A percentile compares a stretch with the other conserved stretches of the same genome.
Conservation (phyloP, 2,113 vertebrate species). For the Seriola dumerili region DNA sequence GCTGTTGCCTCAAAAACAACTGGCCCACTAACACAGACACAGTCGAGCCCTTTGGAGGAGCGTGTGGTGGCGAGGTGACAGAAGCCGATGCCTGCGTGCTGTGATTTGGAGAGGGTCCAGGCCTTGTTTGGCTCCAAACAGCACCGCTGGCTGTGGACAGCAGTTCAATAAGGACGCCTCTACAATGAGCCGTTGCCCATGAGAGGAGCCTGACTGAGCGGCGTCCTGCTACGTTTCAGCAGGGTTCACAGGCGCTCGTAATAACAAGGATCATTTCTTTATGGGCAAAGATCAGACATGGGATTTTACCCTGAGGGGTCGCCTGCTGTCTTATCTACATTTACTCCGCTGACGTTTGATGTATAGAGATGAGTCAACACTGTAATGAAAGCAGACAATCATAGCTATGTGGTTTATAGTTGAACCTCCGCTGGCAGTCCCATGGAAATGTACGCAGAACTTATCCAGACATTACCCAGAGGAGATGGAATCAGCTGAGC, state of each 20-base stretch:
- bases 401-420: background rate
- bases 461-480: too few relatives aligned
- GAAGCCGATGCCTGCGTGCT: conserved; percentile 7
- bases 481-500: too few relatives aligned
- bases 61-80: conserved; percentile 16
- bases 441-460: background rate
- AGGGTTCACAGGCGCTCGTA: background rate
- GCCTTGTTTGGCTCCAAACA: conserved; percentile 24
- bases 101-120: conserved; percentile 39
- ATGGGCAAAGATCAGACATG: background rate
- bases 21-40: conserved; percentile 24
- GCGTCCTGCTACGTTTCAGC: conserved; percentile 13
- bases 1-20: conserved; percentile 21
- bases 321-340: background rate
- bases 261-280: background rate
- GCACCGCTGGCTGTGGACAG: background rate
- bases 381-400: background rate
- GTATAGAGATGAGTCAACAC: background rate
- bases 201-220: conserved; percentile 14
- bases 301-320: background rate
- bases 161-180: conserved; percentile 14
- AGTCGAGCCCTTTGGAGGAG: conserved; percentile 5
- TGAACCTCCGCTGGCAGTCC: background rate
- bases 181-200: background rate
- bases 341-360: background rate